Conservation (phyloP, 37 sponge, comb jelly and placozoan genomes). For the Geodia barretti region DNA sequence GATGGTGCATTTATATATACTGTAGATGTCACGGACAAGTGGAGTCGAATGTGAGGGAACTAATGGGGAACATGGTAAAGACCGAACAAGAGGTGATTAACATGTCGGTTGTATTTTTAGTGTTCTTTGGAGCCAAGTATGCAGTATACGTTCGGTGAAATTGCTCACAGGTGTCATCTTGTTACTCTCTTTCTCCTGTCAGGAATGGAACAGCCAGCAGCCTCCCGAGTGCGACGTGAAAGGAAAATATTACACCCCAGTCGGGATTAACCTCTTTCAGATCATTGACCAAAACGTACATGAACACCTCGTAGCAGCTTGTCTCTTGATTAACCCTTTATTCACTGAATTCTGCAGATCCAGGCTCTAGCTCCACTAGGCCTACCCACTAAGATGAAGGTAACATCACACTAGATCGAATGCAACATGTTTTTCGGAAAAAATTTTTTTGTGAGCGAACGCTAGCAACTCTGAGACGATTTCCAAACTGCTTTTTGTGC, state of each 20-base stretch:
- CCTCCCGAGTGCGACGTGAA: conserved; percentile 61
- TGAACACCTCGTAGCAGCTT: not conserved
- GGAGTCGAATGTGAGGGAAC: conserved; percentile 36
- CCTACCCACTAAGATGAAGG: conserved; percentile 41
- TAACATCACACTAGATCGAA: not conserved
- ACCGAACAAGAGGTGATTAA: conserved; percentile 53
- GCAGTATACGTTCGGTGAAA: not conserved
- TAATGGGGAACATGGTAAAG: conserved; percentile 46
- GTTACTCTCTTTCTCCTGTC: no score
- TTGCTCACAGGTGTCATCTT: no score
- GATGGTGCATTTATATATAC: not conserved
- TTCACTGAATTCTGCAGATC: conserved; percentile 20
- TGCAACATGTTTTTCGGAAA: no score
- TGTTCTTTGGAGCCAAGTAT: no score
- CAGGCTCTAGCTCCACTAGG: conserved; percentile 52
- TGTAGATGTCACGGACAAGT: conserved; percentile 64
- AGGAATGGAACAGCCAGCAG: conserved; percentile 51
- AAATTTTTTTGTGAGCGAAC: no score
- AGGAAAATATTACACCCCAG: conserved; percentile 55
- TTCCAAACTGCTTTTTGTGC: no score
- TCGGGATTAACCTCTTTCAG: conserved; percentile 54
- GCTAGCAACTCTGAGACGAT: no score
- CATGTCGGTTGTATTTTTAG: no score
- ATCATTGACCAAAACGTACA: conserved; percentile 67
- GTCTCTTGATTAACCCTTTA: not conserved